Evolutionary conservation across 2,113 vertebrate species (phyloP).

Genomic region (Lucifuga dentata): DNA sequence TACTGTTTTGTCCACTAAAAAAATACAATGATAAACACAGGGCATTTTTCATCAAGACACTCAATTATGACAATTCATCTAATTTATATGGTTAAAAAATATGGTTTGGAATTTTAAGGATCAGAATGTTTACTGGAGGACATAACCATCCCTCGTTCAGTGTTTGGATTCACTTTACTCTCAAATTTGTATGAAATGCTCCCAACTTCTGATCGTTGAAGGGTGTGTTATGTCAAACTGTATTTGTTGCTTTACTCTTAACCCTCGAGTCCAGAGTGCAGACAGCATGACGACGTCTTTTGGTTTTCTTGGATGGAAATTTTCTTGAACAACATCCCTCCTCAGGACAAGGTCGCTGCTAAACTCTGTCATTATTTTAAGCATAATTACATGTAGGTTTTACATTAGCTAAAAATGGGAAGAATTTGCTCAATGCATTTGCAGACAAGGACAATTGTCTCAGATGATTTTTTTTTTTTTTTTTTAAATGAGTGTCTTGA

Average conservation of each 20-base stretch:
- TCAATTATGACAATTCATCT: too few species aligned
- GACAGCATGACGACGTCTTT: conserved; percentile 4
- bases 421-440: too few species aligned
- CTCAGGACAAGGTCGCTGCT: conserved; percentile 22
- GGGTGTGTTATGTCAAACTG: background rate
- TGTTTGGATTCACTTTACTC: background rate
- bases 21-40: too few species aligned
- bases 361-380: conserved; percentile 50
- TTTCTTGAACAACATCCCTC: conserved; percentile 7
- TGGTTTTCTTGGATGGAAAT: conserved; percentile 5
- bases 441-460: too few species aligned
- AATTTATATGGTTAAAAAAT: too few species aligned
- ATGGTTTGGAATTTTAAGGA: too few species aligned
- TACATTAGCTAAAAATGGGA: background rate
- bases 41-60: too few species aligned
- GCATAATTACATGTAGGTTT: conserved; percentile 35
- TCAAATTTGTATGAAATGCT: background rate
- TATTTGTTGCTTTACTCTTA: background rate
- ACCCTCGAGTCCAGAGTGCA: background rate
- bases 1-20: too few species aligned
- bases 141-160: too few species aligned
- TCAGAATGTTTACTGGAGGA: too few species aligned
- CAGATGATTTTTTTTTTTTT: too few species aligned
- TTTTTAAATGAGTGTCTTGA: too few species aligned
- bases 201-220: background rate